These are phyloP conservation scores for Ericerus pela DNA, from an alignment of 1,140 invertebrate genomes.

Conservation along the genomic window DNA sequence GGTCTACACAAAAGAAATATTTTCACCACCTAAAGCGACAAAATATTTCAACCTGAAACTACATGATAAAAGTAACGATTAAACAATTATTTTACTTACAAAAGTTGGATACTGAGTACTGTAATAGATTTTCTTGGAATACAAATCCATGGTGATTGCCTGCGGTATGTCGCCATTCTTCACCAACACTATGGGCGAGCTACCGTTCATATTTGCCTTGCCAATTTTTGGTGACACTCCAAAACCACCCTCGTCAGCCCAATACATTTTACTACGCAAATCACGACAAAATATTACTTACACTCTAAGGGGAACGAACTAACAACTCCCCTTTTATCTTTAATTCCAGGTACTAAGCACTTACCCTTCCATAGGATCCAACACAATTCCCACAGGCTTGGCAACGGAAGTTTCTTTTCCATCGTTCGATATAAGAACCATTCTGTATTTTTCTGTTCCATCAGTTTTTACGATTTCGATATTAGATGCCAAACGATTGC, in stretches of 20 bases:
- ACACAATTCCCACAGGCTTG: conserved; percentile 67
- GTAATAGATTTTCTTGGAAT: conserved; percentile 71
- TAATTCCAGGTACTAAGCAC: neutral
- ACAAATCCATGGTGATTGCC: conserved; percentile 70
- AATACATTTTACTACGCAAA: conserved; percentile 62
- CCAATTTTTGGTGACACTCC: conserved; percentile 84
- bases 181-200: conserved; percentile 51
- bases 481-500: conserved; percentile 78
- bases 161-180: conserved; percentile 52
- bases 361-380: conserved; percentile 80
- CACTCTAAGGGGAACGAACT: neutral
- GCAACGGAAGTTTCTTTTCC: conserved; percentile 74
- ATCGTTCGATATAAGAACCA: conserved; percentile 78
- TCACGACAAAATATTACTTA: conserved; percentile 12
- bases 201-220: conserved; percentile 86
- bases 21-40: no score
- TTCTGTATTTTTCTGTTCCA: conserved; percentile 65
- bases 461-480: conserved; percentile 84
- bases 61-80: neutral
- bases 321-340: neutral
- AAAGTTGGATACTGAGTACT: conserved; percentile 42
- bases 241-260: conserved; percentile 86
- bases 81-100: conserved; percentile 1
- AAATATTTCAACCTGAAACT: no score
- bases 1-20: no score